Evolutionary conservation across 2,797 vertebrate genomes (phyloP).

Genomic region (Leptodactylus fallax): DNA sequence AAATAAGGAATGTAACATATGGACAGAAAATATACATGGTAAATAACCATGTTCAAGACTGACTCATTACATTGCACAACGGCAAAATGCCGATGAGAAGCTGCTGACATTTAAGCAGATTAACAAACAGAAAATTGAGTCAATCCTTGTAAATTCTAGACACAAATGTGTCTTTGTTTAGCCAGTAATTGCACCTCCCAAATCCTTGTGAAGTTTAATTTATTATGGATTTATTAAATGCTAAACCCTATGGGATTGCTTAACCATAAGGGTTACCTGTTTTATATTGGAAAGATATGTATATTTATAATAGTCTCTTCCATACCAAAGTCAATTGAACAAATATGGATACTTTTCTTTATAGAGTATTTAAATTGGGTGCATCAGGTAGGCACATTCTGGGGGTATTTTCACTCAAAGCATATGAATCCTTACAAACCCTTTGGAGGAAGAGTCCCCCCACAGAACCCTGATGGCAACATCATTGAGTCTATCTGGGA

Average conservation of each 20-base stretch:
- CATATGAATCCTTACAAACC: no score
- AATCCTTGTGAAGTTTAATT: conserved; percentile 27
- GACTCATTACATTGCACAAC: conserved; percentile 29
- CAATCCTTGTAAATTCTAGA: conserved; percentile 25
- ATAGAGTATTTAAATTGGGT: background rate
- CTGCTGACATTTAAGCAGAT: conserved; percentile 43
- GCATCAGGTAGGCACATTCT: no score
- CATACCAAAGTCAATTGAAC: background rate
- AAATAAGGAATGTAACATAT: conserved; percentile 6
- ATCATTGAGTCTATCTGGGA: no score
- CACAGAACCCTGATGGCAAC: no score
- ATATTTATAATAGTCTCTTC: background rate
- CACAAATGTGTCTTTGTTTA: conserved; percentile 44
- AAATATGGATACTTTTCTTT: background rate
- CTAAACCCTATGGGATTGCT: background rate
- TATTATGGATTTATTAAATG: conserved; percentile 35
- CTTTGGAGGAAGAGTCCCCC: no score
- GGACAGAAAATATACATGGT: conserved; percentile 33
- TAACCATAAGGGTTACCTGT: background rate
- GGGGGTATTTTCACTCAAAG: no score
- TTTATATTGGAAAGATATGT: background rate
- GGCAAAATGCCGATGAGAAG: conserved; percentile 39
- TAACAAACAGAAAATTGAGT: conserved; percentile 25
- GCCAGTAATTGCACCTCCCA: conserved; percentile 9
- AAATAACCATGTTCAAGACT: conserved; percentile 23